Percentiles rank a stretch among this genome's conserved stretches.
Conservation (phyloP, 2,113 vertebrate genomes). For the Chaetodon auriga region DNA sequence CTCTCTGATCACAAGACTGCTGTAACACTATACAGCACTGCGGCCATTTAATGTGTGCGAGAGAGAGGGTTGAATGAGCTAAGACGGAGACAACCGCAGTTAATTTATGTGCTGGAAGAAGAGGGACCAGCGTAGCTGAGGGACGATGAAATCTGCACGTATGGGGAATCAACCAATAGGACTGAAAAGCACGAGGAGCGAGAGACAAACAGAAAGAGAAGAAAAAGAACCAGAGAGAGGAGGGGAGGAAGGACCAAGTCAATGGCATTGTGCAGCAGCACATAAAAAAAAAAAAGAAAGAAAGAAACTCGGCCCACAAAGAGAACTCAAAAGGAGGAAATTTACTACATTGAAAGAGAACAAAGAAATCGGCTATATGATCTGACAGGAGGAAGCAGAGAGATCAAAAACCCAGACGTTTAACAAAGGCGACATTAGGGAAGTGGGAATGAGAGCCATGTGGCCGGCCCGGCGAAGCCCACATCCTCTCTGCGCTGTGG, state of each 20-base stretch:
- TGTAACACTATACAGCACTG: slow-evolving; percentile 17
- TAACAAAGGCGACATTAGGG: background rate
- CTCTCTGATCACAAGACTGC: slow-evolving; percentile 18
- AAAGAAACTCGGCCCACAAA: background rate
- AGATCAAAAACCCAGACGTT: background rate
- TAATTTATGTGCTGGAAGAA: background rate
- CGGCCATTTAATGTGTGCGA: background rate
- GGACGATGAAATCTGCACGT: background rate
- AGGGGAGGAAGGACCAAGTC: background rate
- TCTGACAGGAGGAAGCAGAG: slow-evolving; percentile 1
- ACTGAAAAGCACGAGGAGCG: background rate
- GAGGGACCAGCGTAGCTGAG: background rate
- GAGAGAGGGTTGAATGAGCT: background rate
- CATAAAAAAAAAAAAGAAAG: background rate
- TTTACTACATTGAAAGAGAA: slow-evolving; percentile 29
- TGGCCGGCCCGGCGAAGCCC: slow-evolving; percentile 15
- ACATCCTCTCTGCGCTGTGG: slow-evolving; percentile 22
- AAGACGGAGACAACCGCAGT: background rate
- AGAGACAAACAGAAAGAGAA: background rate
- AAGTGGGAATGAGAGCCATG: slow-evolving; percentile 35
- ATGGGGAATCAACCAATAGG: background rate
- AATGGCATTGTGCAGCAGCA: background rate
- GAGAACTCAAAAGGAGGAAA: slow-evolving; percentile 14
- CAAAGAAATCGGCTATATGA: slow-evolving; percentile 5
- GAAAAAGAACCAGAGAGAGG: no score